Conservation (phyloP, 2,888 invertebrate genomes). For the Acleris laterana region DNA sequence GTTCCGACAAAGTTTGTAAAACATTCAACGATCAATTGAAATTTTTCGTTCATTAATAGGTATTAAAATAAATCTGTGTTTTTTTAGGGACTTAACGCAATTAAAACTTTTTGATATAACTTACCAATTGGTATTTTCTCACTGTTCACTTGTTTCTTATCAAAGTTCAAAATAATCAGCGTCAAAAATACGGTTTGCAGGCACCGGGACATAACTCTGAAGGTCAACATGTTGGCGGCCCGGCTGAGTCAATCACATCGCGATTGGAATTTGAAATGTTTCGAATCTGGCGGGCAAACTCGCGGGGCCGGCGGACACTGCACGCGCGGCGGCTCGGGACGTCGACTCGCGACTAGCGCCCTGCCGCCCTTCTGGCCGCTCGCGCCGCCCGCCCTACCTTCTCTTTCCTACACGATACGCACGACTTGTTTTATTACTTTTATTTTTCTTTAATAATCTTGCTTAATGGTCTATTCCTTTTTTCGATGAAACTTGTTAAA, state of each 20-base stretch:
- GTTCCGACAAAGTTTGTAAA: too few relatives aligned
- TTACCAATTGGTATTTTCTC: constrained; percentile 66
- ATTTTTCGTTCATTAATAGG: too few relatives aligned
- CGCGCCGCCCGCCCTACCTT: constrained; percentile 33
- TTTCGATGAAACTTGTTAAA: constrained; percentile 69
- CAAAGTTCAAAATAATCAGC: constrained; percentile 55
- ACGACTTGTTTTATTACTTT: constrained; percentile 79
- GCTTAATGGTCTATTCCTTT: constrained; percentile 75
- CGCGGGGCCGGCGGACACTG: constrained; percentile 3
- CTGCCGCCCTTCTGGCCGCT: constrained; percentile 33
- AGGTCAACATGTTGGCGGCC: constrained; percentile 49
- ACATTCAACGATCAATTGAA: too few relatives aligned
- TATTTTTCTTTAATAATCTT: constrained; percentile 81
- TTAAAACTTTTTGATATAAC: constrained; percentile 40
- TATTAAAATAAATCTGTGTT: too few relatives aligned
- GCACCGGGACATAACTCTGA: constrained; percentile 53
- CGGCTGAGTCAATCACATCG: constrained; percentile 26
- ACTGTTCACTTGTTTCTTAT: constrained; percentile 48
- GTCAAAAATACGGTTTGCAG: constrained; percentile 55
- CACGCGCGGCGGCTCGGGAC: constrained; percentile 18
- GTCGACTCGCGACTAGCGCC: constrained; percentile 35
- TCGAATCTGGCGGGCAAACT: constrained; percentile 22
- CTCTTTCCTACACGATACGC: constrained; percentile 46
- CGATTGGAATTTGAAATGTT: constrained; percentile 7
- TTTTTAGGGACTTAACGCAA: too few relatives aligned